Evolutionary conservation across 2,113 vertebrate species (phyloP), one percentile per base, ranked within the genome.

Genomic region (Erythrocercus mccallii): DNA sequence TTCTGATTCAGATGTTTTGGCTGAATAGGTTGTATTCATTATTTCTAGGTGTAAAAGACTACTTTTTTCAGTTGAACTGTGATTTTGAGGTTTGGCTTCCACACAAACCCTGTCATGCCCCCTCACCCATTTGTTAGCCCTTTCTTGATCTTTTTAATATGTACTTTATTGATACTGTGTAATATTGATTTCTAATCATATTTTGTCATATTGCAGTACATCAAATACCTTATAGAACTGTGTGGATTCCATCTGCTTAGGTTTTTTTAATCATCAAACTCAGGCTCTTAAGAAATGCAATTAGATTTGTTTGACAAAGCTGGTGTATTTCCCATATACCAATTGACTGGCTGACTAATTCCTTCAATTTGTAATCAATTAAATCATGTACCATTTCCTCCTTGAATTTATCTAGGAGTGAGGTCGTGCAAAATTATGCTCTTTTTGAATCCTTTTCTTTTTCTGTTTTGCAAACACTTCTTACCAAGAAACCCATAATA

Each of bases 391-490:
- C 15, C 7, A 48, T 12, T 58, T 62, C 64, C 47, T 69, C 42
- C n/a, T 77, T 92, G 56, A 77, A 84, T 94, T 90, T 81, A 37
- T 71, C 44, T 31, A 78, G 60, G 33, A 62, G 31, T 44, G 76
- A 78, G 57, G 23, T 66, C 3, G 37, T 48, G 37, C 12, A 86
- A 83, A 90, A 93, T 84, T 47, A 61, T 30, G 5, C 23, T 94
- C 42, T 56, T 90, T 77, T 78, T 60, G 27, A 81, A 88, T 86
- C 2, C 9, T 88, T 94, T 60, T 68, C 12, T 84, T 82, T 74
- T 71, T 35, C 76, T 95, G 71, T 94, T 96, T 95, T 95, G 85
- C 58, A 88, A 95, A 93, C 65, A 94, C 8, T 64, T 81, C 38
- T 76, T 86, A 60, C 40, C 44, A 88, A 88, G 79, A 79, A 94